Conservation (phyloP, 2,113 vertebrate species). For the Sceloporus undulatus region DNA sequence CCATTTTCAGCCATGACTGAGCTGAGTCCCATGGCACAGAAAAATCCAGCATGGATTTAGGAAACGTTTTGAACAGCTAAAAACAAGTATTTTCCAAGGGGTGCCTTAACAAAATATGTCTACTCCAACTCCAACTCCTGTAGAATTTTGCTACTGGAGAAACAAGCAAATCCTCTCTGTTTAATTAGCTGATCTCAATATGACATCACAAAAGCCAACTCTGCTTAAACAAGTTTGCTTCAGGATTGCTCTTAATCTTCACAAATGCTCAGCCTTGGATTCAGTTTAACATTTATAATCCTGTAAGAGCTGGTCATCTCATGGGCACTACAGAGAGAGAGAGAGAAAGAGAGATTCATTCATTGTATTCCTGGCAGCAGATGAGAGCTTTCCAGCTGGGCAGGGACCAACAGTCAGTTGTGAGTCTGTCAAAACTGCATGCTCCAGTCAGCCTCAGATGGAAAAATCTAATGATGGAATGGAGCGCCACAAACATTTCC, state of each 20-base stretch:
- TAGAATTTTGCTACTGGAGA: neutral
- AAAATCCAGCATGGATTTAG: neutral
- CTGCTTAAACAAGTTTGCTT: neutral
- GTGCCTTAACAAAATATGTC: neutral
- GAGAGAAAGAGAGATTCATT: conserved; percentile 16
- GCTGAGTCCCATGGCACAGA: neutral
- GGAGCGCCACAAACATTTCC: conserved; percentile 20
- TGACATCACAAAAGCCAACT: conserved; percentile 23
- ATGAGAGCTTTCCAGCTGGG: conserved; percentile 23
- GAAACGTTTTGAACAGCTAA: neutral
- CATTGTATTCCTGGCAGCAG: conserved; percentile 23
- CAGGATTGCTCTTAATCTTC: conserved; percentile 21
- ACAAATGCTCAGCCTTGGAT: conserved; percentile 23
- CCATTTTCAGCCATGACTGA: neutral
- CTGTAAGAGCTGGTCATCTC: conserved; percentile 22
- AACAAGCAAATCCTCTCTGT: neutral
- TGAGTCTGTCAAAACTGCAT: neutral
- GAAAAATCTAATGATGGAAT: conserved; percentile 31
- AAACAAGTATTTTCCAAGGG: neutral
- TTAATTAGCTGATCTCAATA: conserved; percentile 11
- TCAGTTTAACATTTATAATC: conserved; percentile 37
- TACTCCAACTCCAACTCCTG: neutral
- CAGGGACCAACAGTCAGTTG: conserved; percentile 26
- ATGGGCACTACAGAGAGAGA: neutral
- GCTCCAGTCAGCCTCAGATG: neutral